phyloP scores from a whole-genome alignment of 2,113 vertebrate species.

The Uria lomvia region DNA sequence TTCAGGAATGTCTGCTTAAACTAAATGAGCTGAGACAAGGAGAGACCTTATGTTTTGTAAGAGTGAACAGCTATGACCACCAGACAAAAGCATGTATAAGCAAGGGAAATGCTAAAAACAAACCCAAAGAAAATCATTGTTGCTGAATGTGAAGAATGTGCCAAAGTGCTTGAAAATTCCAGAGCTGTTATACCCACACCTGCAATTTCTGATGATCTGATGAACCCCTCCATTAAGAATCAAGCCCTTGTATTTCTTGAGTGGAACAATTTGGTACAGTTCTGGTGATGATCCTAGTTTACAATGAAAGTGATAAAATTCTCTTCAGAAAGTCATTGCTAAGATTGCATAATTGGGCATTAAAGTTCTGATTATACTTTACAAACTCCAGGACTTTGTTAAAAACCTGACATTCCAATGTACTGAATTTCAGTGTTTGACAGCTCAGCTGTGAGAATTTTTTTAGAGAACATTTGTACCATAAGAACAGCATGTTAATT shows the following conservation, averaged over 20 bases:
- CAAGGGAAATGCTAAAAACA: background rate
- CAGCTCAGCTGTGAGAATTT: constrained; percentile 55
- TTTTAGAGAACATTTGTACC: constrained; percentile 58
- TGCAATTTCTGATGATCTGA: background rate
- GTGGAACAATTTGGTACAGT: background rate
- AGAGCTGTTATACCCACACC: background rate
- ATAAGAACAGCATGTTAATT: constrained; percentile 51
- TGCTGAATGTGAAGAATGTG: background rate
- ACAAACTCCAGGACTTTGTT: constrained; percentile 30
- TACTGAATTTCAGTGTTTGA: constrained; percentile 40
- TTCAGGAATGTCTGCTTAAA: background rate
- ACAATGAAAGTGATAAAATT: background rate
- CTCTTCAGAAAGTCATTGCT: background rate
- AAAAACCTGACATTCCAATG: constrained; percentile 54
- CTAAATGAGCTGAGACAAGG: background rate
- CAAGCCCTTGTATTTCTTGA: background rate
- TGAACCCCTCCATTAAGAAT: background rate
- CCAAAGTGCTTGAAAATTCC: background rate
- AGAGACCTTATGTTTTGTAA: background rate
- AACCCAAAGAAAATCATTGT: background rate
- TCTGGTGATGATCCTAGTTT: background rate
- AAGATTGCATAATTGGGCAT: constrained; percentile 35
- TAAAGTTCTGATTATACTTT: constrained; percentile 50
- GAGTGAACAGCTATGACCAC: background rate
- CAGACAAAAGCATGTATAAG: background rate